phyloP scores from a whole-genome alignment of 2,797 vertebrate genomes.

The Taeniopygia guttata region DNA sequence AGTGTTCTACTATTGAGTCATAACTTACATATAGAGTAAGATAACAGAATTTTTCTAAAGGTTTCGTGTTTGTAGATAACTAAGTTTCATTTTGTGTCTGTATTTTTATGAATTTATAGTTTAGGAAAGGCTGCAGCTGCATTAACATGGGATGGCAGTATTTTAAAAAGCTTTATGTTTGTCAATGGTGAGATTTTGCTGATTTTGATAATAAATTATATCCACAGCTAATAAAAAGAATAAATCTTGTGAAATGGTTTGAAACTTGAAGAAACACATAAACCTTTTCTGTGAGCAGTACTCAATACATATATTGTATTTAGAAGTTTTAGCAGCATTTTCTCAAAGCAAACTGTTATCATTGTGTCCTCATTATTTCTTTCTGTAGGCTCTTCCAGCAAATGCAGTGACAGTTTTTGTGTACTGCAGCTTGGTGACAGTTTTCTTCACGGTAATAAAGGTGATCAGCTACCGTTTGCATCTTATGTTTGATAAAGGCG shows the following conservation, averaged over 20 bases:
- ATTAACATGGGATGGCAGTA: background rate
- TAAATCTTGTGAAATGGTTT: background rate
- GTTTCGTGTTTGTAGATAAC: background rate
- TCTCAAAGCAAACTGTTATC: background rate
- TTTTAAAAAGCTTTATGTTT: background rate
- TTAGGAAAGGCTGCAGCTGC: background rate
- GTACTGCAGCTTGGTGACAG: slow-evolving; percentile 89
- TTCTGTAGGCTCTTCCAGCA: slow-evolving; percentile 88
- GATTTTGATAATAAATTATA: background rate
- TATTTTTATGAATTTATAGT: background rate
- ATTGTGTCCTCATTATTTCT: background rate
- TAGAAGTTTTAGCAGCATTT: background rate
- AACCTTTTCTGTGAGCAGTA: background rate
- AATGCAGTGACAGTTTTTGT: slow-evolving; percentile 86
- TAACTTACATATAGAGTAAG: background rate
- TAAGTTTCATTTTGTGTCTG: background rate
- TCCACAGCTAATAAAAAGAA: background rate
- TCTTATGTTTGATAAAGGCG: slow-evolving; percentile 92
- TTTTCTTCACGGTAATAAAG: slow-evolving; percentile 93
- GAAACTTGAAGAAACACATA: background rate
- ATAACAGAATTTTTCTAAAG: background rate
- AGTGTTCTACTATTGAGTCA: background rate
- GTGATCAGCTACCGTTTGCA: slow-evolving; percentile 92
- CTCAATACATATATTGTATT: background rate
- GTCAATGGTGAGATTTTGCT: background rate